These are phyloP conservation scores for Caenorhabditis angaria DNA, from an alignment of 2,888 invertebrate genomes.

Conservation along the genomic window DNA sequence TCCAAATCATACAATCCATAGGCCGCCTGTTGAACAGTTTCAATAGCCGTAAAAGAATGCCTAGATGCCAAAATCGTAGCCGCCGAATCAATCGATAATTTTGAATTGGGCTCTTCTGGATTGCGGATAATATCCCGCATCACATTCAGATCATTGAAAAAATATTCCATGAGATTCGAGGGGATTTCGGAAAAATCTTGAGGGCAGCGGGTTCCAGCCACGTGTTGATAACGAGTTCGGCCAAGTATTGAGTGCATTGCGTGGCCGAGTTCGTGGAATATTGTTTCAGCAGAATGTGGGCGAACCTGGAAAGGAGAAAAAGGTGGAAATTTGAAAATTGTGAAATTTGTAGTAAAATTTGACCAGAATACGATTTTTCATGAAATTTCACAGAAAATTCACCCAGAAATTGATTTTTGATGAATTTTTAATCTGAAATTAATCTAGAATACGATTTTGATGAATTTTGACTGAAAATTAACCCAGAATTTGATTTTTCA, in stretches of 20 bases:
- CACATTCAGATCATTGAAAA: conserved; percentile 80
- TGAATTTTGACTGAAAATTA: too few relatives aligned
- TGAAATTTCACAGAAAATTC: too few relatives aligned
- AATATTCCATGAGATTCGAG: conserved; percentile 97
- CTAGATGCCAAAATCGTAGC: conserved; percentile 85
- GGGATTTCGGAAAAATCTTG: conserved; percentile 98
- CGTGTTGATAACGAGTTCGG: conserved; percentile 92
- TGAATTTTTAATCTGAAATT: too few relatives aligned
- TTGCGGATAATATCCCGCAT: conserved; percentile 42
- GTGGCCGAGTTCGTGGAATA: conserved; percentile 99
- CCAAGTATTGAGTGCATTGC: conserved; percentile 99
- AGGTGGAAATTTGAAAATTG: too few relatives aligned
- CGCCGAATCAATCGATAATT: conserved; percentile 83
- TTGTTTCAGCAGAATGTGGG: conserved; percentile 81
- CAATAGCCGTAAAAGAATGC: conserved; percentile 79
- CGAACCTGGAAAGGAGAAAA: conserved; percentile 32
- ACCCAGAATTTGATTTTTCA: too few relatives aligned
- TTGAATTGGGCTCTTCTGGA: conserved; percentile 79
- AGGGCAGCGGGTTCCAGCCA: conserved; percentile 89
- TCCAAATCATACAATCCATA: conserved; percentile 70
- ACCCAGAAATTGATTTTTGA: too few relatives aligned
- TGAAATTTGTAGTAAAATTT: too few relatives aligned
- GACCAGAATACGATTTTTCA: too few relatives aligned
- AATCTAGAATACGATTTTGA: too few relatives aligned
- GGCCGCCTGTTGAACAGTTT: conserved; percentile 73